Conservation (phyloP, 2,113 vertebrate genomes). For the Psittacus erithacus region DNA sequence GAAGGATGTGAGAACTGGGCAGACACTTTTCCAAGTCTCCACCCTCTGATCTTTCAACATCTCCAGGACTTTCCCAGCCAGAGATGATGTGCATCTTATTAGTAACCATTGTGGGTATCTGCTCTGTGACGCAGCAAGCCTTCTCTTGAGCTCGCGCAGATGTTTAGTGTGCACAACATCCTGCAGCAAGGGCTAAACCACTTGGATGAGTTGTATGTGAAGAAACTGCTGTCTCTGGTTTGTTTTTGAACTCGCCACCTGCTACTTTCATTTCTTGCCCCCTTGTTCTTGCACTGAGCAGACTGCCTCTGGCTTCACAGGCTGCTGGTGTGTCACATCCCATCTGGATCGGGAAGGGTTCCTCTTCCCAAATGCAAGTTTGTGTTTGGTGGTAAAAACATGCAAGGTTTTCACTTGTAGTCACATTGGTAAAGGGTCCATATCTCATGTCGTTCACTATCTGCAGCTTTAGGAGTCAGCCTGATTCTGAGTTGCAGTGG, state of each 20-base stretch:
- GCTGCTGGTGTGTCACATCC: not conserved
- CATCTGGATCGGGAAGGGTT: not conserved
- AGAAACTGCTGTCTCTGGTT: not conserved
- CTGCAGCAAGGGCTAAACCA: not conserved
- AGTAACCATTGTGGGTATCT: not conserved
- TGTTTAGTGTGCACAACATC: fast-evolving
- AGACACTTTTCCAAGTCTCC: not conserved
- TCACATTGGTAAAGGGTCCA: not conserved
- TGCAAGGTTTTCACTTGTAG: not conserved
- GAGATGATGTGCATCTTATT: not conserved
- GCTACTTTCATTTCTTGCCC: not conserved
- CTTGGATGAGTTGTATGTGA: not conserved
- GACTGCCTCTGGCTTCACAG: not conserved
- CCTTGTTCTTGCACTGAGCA: not conserved
- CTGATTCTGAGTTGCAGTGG: not conserved
- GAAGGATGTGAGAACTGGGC: not conserved
- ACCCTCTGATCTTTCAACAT: not conserved
- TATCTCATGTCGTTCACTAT: not conserved
- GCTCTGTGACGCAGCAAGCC: not conserved
- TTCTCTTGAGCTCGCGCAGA: not conserved
- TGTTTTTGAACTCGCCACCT: not conserved
- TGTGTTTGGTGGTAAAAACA: not conserved
- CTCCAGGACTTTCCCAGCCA: not conserved
- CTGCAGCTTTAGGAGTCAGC: not conserved
- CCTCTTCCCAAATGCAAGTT: not conserved